Conservation (phyloP, 1,140 invertebrate genomes). For the Pentalonia nigronervosa region DNA sequence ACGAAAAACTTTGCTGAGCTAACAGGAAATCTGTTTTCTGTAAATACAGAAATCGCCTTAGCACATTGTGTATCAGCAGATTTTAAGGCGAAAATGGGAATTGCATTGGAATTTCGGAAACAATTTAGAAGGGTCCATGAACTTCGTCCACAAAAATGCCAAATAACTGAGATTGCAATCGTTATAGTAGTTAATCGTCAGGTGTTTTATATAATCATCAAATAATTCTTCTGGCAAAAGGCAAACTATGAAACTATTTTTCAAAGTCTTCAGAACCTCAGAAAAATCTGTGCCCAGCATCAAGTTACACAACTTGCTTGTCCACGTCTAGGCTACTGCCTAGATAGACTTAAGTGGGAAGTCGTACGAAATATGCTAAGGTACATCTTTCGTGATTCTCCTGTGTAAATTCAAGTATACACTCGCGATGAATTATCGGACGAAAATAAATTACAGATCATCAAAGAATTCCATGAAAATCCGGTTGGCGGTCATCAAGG, state of each 20-base stretch:
- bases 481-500: neutral
- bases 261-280: neutral
- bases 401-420: neutral
- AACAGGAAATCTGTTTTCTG: no score
- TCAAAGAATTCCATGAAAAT: slow-evolving; percentile 49
- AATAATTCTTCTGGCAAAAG: neutral
- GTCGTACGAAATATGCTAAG: no score
- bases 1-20: no score
- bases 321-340: neutral
- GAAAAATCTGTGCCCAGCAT: no score
- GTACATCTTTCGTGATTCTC: no score
- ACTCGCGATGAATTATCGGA: neutral
- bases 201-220: neutral
- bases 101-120: no score
- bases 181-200: neutral
- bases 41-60: no score
- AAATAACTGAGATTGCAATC: no score
- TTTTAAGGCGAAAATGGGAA: no score
- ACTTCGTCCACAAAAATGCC: neutral
- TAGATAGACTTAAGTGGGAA: neutral
- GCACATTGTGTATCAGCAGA: no score
- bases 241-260: neutral
- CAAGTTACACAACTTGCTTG: neutral
- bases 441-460: neutral
- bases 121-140: neutral